Evolutionary conservation across 1,140 invertebrate genomes (phyloP), one percentile per base, ranked within the genome.

Genomic region (Stegodyphus dumicola): DNA sequence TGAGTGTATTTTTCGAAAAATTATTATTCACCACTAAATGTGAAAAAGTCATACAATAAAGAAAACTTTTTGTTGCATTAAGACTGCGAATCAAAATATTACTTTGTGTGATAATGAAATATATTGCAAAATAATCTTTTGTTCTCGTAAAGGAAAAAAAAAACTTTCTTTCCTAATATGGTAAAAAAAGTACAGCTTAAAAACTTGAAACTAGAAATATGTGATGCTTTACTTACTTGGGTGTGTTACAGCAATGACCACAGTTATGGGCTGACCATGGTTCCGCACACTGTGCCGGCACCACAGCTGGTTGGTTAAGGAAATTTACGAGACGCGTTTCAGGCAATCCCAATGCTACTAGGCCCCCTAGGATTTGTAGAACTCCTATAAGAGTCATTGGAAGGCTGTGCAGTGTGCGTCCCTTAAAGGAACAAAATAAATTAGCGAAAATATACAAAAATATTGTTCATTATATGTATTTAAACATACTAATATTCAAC

Each of bases 351-450:
- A 86, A 69, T 13, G 84, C 76, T 17, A 74, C 76, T 2, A 86
- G 75, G 10, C 84, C 84, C 5, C 84, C 84, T 6, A 76, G 33
- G 15, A 86, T 67, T 10, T 86, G 84, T 0, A 86, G 69, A 49
- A 86, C 66, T 9, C 84, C 84, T 15, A 86, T 77, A 6, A 86
- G 76, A 9, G 76, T 77, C 84, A 86, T 86, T 52, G 84, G 84
- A 9, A 86, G 66, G 48, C 76, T 69, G 76, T 77, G 84, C n/a
- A 77, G 54, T 65, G 84, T 73, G 17, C 84, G 84, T 49, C 84
- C 84, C 84, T 86, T 54, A 5, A 71, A 71, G 49, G n/a, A 18
- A 69, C 2, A 49, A 49, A 51, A 73, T 73, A 33, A 51, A 49
- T 51, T 13, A 51, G 11, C 51, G 9, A 10, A 13, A n/a, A 69